A percentile compares a stretch with the other conserved stretches of the same genome.
phyloP scores from a whole-genome alignment of 2,888 invertebrate genomes.

The Heliconius erato region DNA sequence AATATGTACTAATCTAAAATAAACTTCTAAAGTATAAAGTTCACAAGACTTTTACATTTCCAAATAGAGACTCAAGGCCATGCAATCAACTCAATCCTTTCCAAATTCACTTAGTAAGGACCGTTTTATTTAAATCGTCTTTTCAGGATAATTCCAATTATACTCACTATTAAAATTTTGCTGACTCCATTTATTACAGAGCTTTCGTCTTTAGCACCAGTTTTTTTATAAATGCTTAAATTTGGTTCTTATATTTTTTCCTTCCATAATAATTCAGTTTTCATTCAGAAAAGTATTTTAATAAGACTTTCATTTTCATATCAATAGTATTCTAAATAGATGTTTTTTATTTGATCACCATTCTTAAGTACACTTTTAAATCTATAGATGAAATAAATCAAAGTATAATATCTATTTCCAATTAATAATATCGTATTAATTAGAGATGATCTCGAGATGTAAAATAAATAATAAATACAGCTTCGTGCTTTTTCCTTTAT shows the following conservation, averaged over 20 bases:
- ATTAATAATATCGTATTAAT: neutral
- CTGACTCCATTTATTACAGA: conserved; percentile 26
- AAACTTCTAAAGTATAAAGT: neutral
- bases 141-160: conserved; percentile 76
- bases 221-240: neutral
- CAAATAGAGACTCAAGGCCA: neutral
- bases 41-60: neutral
- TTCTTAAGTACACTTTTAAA: too few species aligned
- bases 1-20: too few species aligned
- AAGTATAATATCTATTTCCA: neutral
- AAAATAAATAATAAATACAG: neutral
- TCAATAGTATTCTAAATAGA: neutral
- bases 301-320: neutral
- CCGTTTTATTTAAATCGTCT: conserved; percentile 69
- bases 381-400: neutral
- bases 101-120: conserved; percentile 10
- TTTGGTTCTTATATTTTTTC: neutral
- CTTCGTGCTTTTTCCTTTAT: too few species aligned
- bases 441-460: neutral
- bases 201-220: neutral
- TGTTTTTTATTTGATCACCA: too few species aligned
- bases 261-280: neutral
- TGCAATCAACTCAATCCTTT: conserved; percentile 12
- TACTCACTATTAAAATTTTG: conserved; percentile 55
- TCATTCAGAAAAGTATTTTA: neutral